Percentiles rank a stretch among this genome's conserved stretches.
Conservation (phyloP, 2,888 invertebrate genomes). For the Clivina fossor region DNA sequence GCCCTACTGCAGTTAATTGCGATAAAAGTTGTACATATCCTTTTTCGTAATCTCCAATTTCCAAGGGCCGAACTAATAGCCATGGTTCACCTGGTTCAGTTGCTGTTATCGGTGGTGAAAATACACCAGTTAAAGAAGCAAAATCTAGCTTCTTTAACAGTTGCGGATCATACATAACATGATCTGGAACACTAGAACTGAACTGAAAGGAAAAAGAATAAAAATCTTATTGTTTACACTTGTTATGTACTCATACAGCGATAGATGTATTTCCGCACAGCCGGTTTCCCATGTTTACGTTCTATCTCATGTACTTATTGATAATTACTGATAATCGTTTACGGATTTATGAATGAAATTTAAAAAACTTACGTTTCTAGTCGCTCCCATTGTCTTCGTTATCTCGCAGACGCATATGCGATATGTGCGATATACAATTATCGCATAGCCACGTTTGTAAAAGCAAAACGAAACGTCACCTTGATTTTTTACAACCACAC, state of each 20-base stretch:
- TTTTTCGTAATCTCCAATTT: constrained; percentile 77
- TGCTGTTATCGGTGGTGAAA: constrained; percentile 71
- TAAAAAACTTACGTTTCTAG: constrained; percentile 25
- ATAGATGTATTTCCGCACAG: neutral
- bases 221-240: neutral
- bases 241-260: constrained; percentile 3
- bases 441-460: constrained; percentile 17
- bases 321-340: neutral
- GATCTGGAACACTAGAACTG: constrained; percentile 39
- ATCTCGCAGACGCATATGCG: constrained; percentile 17
- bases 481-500: constrained; percentile 17
- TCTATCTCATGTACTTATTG: neutral
- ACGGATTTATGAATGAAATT: constrained; percentile 6
- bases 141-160: constrained; percentile 69
- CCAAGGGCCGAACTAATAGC: constrained; percentile 77
- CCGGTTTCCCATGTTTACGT: constrained; percentile 13
- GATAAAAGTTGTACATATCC: constrained; percentile 79
- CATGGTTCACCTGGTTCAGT: constrained; percentile 72
- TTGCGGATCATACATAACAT: constrained; percentile 64
- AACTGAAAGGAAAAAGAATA: constrained; percentile 7
- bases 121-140: constrained; percentile 61
- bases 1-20: constrained; percentile 85
- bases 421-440: constrained; percentile 1
- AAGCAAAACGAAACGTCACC: constrained; percentile 20
- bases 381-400: constrained; percentile 25